Evolutionary conservation across 1,140 invertebrate genomes (phyloP), one percentile per base, ranked within the genome.

Genomic region (Temnothorax longispinosus): DNA sequence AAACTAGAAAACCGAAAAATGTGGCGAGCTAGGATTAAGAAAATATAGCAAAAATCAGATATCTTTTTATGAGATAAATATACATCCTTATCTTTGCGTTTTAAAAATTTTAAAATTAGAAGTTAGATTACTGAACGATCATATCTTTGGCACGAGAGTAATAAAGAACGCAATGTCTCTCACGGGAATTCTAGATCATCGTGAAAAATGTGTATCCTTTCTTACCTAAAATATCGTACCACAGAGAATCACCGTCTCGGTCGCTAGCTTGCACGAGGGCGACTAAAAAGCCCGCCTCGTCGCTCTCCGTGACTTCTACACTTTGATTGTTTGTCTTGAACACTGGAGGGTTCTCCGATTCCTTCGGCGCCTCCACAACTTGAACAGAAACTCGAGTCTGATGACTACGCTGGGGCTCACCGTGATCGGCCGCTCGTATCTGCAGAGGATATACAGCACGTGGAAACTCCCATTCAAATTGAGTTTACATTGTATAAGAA

Each of bases 151-250:
- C 67, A 11, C 6, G 13, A 44, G 18, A 27, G 47, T 18, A n/a
- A 80, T 4, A 69, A 21, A 13, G 10, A 64, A 44, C 15, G 2
- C 32, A 7, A 72, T 32, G 15, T 44, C 5, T 32, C 15, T 1
- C 56, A 27, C 2, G 52, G 56, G 10, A 60, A 38, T 38, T 18
- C 60, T 50, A 15, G 5, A 41, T 56, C 54, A 56, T 54, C 18
- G 47, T 54, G 7, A 71, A 74, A 64, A 50, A 77, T 35, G 35
- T 52, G 10, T 65, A 60, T 35, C 32, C 6, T 3, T 60, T 96
- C 97, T 96, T 95, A 98, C 98, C 98, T 64, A 97, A 96, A 87
- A 99, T 99, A 91, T 98, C 97, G 94, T 98, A 99, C 97, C 98
- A 99, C 58, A 99, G 94, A 64, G 96, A 96, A 93, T 99, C 98